Evolutionary conservation across 92 coral and sea anemone genomes (phyloP), one percentile per base, ranked within the genome.

Genomic region (Desmophyllum pertusum): DNA sequence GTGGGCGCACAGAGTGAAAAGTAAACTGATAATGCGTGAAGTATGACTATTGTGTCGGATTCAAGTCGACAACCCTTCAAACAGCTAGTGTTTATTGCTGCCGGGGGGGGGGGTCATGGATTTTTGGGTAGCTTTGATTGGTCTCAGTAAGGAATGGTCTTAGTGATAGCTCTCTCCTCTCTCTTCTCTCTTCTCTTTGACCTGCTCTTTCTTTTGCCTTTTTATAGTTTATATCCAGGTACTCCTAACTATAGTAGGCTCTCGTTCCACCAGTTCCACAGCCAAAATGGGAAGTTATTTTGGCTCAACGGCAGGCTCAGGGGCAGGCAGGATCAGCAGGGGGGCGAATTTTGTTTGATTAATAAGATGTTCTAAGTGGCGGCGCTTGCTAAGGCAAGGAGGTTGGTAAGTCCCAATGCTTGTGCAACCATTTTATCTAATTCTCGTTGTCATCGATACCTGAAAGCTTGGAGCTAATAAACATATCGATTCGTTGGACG

Each of bases 91-190:
- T n/a, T 66, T 17, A 77, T 78, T 70, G 92, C 88, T 40, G 64
- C 50, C n/a, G n/a, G n/a, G n/a, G n/a, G n/a, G n/a, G n/a, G n/a
- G n/a, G 37, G 91, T 88, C 88, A 78, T 84, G 4, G 84, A 36
- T n/a, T 69, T 77, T 36, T 41, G 63, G 70, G 33, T 80, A 83
- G 29, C 36, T 50, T 17, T 48, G 57, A 48, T 75, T 82, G 37
- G 75, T 84, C 25, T 88, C 53, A 13, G 76, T 6, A 42, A 69
- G 84, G n/a, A 1, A 39, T 25, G 42, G 53, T 76, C 52, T 89
- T 86, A 6, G 89, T 89, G n/a, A 43, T 30, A 59, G 64, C 52
- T 37, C 81, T 72, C 39, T n/a, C n/a, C n/a, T n/a, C n/a, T n/a
- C n/a, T n/a, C n/a, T n/a, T n/a, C n/a, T n/a, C n/a, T n/a, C n/a